phyloP scores from a whole-genome alignment of 2,888 invertebrate species.

The Oscheius myriophilus region DNA sequence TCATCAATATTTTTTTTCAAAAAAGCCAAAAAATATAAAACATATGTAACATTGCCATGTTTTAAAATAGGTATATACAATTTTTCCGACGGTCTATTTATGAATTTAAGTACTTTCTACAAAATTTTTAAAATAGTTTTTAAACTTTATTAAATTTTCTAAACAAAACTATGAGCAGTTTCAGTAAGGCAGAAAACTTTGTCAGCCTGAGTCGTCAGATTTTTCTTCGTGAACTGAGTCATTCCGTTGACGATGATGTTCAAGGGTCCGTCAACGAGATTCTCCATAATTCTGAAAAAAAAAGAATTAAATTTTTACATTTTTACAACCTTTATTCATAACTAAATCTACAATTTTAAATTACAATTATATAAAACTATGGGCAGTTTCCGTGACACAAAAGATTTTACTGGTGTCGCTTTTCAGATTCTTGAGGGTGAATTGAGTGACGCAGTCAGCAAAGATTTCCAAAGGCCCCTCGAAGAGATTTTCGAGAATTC shows the following conservation, averaged over 20 bases:
- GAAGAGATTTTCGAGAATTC: constrained; percentile 6
- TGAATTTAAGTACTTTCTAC: no score
- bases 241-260: background rate
- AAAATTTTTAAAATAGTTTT: no score
- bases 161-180: constrained; percentile 4
- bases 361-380: constrained; percentile 11
- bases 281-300: background rate
- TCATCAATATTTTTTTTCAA: no score
- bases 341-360: background rate
- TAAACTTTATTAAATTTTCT: no score
- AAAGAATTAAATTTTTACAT: background rate
- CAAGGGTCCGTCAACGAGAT: background rate
- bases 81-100: no score
- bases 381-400: constrained; percentile 16
- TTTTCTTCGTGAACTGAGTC: background rate
- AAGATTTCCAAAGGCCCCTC: background rate
- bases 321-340: background rate
- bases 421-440: constrained; percentile 5
- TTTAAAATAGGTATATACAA: no score
- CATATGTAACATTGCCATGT: no score
- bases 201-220: no score
- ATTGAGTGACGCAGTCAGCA: constrained; percentile 12
- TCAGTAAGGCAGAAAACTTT: background rate
- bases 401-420: constrained; percentile 6
- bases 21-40: no score